Evolutionary conservation across 2,113 vertebrate species (phyloP).

Genomic region (Physeter macrocephalus): DNA sequence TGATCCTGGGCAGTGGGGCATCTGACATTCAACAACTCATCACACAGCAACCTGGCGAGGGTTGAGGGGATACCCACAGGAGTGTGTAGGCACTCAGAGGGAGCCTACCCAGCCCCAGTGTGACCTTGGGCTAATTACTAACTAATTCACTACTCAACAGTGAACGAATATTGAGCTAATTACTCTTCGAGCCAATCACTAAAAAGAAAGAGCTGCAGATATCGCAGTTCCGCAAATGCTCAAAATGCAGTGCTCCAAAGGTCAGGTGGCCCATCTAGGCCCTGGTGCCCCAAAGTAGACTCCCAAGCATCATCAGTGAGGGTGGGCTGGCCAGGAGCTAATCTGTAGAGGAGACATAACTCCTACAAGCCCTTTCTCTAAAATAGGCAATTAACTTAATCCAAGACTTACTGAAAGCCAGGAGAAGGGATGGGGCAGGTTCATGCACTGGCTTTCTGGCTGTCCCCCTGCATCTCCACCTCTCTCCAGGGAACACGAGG

Average conservation of each 20-base stretch:
- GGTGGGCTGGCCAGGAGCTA: background rate
- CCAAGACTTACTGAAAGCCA: constrained; percentile 57
- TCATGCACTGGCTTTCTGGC: background rate
- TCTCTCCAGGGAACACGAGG: constrained; percentile 65
- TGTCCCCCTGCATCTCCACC: constrained; percentile 63
- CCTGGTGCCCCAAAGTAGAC: background rate
- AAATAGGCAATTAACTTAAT: constrained; percentile 45
- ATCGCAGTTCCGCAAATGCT: background rate
- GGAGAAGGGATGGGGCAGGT: background rate
- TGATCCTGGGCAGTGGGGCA: background rate
- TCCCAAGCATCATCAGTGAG: background rate
- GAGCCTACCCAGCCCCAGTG: background rate
- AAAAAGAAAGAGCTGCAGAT: background rate
- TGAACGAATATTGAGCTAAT: background rate
- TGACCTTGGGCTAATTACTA: constrained; percentile 62
- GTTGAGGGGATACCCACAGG: background rate
- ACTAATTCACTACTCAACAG: constrained; percentile 27
- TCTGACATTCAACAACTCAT: background rate
- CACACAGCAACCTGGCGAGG: background rate
- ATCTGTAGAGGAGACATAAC: background rate
- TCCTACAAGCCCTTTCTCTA: background rate
- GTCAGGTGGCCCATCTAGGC: background rate
- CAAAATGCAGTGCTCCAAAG: background rate
- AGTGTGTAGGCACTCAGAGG: constrained; percentile 49
- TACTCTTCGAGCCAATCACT: background rate